Evolutionary conservation across 2,113 vertebrate species (phyloP).

Genomic region (Pseudorectes ferrugineus): DNA sequence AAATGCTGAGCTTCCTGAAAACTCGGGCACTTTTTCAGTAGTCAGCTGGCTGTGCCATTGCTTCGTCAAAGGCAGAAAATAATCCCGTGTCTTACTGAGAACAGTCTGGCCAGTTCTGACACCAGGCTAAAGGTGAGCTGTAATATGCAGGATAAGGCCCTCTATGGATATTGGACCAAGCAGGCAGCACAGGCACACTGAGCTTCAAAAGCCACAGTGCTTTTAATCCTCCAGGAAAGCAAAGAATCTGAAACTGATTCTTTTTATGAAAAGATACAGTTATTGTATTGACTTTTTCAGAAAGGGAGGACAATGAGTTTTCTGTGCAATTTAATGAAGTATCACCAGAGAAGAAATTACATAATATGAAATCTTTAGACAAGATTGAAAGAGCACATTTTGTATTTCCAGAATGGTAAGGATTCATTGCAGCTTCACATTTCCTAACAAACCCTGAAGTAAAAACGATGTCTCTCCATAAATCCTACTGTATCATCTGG

Average conservation of each 20-base stretch:
- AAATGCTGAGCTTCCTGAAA: not conserved
- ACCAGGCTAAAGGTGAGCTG: not conserved
- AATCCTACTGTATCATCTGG: not conserved
- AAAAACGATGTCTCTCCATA: not conserved
- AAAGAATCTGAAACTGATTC: not conserved
- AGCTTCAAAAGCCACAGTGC: not conserved
- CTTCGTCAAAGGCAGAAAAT: not conserved
- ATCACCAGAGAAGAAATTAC: constrained; percentile 22
- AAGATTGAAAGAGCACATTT: not conserved
- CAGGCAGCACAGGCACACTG: not conserved
- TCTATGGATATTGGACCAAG: not conserved
- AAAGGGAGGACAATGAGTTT: not conserved
- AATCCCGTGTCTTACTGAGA: not conserved
- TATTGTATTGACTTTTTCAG: constrained; percentile 25
- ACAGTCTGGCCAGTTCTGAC: not conserved
- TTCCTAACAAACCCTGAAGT: constrained; percentile 3
- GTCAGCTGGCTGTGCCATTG: not conserved
- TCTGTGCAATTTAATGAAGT: constrained; percentile 20
- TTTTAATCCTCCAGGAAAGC: not conserved
- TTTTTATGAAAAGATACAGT: not conserved
- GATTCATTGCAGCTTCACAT: not conserved
- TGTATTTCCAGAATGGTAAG: not conserved
- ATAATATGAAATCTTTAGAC: not conserved
- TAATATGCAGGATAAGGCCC: not conserved
- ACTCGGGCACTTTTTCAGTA: not conserved